These are phyloP conservation scores for Hafferia zeledoni DNA, from an alignment of 2,797 vertebrate species.

Conservation along the genomic window DNA sequence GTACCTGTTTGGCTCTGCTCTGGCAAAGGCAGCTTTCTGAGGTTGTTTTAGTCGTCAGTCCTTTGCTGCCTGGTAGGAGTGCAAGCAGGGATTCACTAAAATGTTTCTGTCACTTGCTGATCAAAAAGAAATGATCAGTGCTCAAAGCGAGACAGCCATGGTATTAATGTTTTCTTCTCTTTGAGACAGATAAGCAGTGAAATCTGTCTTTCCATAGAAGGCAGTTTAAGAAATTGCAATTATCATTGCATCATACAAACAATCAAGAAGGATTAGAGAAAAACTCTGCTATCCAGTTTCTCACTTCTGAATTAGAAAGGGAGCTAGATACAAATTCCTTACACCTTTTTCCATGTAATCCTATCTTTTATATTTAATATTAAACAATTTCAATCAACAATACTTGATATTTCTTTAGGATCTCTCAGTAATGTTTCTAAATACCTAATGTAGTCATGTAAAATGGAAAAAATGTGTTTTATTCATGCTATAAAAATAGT, in stretches of 20 bases:
- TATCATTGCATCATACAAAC: neutral
- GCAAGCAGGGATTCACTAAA: neutral
- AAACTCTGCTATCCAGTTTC: neutral
- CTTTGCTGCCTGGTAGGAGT: neutral
- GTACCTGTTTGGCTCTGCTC: neutral
- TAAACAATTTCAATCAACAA: neutral
- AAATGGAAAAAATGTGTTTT: neutral
- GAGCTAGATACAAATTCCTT: neutral
- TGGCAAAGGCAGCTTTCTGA: neutral
- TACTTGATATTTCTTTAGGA: neutral
- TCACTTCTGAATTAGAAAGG: neutral
- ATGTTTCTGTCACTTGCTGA: conserved; percentile 9
- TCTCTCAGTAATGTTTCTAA: neutral
- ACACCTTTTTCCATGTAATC: neutral
- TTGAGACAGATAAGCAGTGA: neutral
- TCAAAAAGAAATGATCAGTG: neutral
- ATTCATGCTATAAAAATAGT: neutral
- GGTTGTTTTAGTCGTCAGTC: neutral
- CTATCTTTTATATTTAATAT: neutral
- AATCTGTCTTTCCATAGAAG: neutral
- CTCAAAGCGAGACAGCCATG: neutral
- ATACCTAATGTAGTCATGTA: rapidly evolving
- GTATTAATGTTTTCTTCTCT: neutral
- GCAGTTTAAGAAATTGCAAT: neutral
- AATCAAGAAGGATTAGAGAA: neutral